phyloP scores from a whole-genome alignment of 2,113 vertebrate species.

The Hypanus sabinus region DNA sequence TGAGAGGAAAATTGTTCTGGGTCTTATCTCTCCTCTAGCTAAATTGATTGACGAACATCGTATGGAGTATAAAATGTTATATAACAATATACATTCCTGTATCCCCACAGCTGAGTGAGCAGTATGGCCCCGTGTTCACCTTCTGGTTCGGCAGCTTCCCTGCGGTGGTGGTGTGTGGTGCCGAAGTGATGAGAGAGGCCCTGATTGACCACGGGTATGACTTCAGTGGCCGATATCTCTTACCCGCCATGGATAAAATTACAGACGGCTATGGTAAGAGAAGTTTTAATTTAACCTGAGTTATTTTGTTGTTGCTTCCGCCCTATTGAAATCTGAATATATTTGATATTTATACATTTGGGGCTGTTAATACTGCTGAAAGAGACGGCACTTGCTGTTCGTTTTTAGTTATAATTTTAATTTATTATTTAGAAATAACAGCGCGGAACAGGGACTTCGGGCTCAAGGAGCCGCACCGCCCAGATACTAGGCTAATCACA shows the following conservation, averaged over 20 bases:
- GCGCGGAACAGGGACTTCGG: too few species aligned
- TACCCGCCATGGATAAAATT: constrained; percentile 49
- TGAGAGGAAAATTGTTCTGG: too few species aligned
- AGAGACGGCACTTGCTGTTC: too few species aligned
- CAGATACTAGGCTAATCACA: too few species aligned
- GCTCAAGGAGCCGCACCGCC: too few species aligned
- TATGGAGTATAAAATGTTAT: neutral
- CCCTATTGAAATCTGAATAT: neutral
- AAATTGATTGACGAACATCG: too few species aligned
- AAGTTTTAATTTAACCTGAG: neutral
- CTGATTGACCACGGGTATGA: constrained; percentile 50
- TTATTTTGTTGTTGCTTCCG: neutral
- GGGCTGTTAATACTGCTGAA: too few species aligned
- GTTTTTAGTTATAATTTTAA: too few species aligned
- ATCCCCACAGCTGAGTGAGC: constrained; percentile 48
- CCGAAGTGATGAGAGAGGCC: constrained; percentile 53
- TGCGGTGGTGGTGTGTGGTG: constrained; percentile 53
- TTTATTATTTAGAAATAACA: too few species aligned
- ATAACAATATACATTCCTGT: neutral
- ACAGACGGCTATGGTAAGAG: constrained; percentile 52
- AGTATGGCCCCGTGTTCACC: constrained; percentile 53
- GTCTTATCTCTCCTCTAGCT: too few species aligned
- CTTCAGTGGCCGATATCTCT: constrained; percentile 52
- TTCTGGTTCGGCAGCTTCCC: constrained; percentile 50
- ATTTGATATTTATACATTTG: neutral